Evolutionary conservation across 2,888 invertebrate species (phyloP).

Genomic region (Nomada hirtipes): DNA sequence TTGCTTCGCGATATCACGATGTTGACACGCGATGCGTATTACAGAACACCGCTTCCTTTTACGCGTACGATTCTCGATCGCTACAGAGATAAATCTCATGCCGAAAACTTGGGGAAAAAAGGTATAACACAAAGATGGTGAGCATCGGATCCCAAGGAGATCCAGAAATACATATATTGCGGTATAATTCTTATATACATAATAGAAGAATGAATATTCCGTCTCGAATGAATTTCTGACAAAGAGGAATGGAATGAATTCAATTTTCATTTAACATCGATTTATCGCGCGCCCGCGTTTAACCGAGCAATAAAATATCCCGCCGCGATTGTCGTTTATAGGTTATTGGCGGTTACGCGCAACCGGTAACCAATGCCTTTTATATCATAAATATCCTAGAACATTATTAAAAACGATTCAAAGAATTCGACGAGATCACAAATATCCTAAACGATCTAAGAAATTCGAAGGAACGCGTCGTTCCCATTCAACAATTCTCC

Average conservation of each 20-base stretch:
- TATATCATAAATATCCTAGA: too few relatives aligned
- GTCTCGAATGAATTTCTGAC: slow-evolving; percentile 23
- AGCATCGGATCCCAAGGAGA: slow-evolving; percentile 26
- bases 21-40: slow-evolving; percentile 48
- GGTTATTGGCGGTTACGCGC: slow-evolving; percentile 7
- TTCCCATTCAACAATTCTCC: too few relatives aligned
- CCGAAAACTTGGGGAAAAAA: background rate
- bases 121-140: background rate
- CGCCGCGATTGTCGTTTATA: slow-evolving; percentile 9
- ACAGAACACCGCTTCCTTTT: slow-evolving; percentile 18
- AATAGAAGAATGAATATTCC: background rate
- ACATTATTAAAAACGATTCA: background rate
- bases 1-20: slow-evolving; percentile 48
- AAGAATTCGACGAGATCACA: background rate
- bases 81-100: slow-evolving; percentile 24
- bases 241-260: slow-evolving; percentile 12
- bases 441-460: too few relatives aligned
- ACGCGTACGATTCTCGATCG: slow-evolving; percentile 8
- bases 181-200: slow-evolving; percentile 19
- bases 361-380: background rate
- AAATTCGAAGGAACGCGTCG: too few relatives aligned
- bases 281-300: slow-evolving; percentile 3
- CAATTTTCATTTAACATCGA: background rate
- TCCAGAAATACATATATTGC: slow-evolving; percentile 31
- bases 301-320: background rate